A percentile compares a stretch with the other conserved stretches of the same genome.
phyloP scores from a whole-genome alignment of 2,113 vertebrate genomes.

The Delphinapterus leucas region DNA sequence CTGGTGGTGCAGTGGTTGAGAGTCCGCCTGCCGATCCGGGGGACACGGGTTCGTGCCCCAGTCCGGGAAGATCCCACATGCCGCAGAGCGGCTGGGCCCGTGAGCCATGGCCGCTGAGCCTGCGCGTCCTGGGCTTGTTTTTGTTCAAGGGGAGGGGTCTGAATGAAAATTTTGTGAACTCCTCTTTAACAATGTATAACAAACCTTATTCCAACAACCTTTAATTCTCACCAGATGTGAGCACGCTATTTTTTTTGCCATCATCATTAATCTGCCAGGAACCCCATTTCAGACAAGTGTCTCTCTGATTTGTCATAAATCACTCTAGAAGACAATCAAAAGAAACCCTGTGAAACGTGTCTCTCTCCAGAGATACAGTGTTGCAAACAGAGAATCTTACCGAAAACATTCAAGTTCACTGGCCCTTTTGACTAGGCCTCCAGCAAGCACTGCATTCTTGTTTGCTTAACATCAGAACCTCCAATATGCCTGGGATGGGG shows the following conservation, averaged over 20 bases:
- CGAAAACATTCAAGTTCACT: background rate
- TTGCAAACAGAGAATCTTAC: background rate
- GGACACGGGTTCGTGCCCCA: too few relatives aligned
- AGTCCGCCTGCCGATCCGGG: too few relatives aligned
- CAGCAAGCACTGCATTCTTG: background rate
- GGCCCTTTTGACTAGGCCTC: background rate
- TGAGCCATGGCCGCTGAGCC: too few relatives aligned
- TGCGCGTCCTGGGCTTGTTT: background rate
- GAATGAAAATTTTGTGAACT: constrained; percentile 32
- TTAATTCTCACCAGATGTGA: constrained; percentile 59
- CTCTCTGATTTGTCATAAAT: constrained; percentile 52
- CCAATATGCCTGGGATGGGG: background rate
- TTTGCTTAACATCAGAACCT: background rate
- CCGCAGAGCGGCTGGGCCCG: accelerated
- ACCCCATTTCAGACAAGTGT: background rate
- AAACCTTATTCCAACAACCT: constrained; percentile 42
- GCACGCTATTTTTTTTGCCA: constrained; percentile 7
- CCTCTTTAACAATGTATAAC: constrained; percentile 45
- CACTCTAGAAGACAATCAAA: constrained; percentile 45
- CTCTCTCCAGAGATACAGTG: background rate
- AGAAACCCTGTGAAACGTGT: constrained; percentile 19
- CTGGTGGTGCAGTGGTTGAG: too few relatives aligned
- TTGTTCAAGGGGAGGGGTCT: background rate
- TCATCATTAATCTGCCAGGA: constrained; percentile 50
- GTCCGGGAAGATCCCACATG: too few relatives aligned